phyloP scores from a whole-genome alignment of 2,888 invertebrate species.

The Orthosia gracilis region DNA sequence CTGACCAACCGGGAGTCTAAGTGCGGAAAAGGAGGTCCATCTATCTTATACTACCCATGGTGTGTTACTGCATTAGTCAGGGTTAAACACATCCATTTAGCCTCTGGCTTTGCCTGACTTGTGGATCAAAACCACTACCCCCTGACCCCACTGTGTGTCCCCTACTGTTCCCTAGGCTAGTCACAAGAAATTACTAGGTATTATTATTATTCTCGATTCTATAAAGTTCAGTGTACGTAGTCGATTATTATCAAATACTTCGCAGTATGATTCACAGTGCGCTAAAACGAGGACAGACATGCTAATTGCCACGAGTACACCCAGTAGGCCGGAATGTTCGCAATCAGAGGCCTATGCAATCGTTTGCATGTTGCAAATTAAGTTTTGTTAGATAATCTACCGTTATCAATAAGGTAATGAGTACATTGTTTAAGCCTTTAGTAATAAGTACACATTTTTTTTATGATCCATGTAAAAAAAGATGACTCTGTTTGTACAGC shows the following conservation, averaged over 20 bases:
- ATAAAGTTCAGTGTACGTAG: background rate
- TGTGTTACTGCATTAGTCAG: too few relatives aligned
- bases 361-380: background rate
- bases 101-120: too few relatives aligned
- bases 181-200: too few relatives aligned
- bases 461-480: too few relatives aligned
- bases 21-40: too few relatives aligned
- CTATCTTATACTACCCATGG: too few relatives aligned
- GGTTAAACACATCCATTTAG: too few relatives aligned
- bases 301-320: constrained; percentile 23
- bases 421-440: background rate
- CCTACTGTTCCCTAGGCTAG: too few relatives aligned
- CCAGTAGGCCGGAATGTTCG: constrained; percentile 9
- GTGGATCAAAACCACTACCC: too few relatives aligned
- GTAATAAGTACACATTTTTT: background rate
- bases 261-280: constrained; percentile 5
- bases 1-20: too few relatives aligned
- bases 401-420: constrained; percentile 4
- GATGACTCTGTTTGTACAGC: too few relatives aligned
- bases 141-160: too few relatives aligned
- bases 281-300: constrained; percentile 39
- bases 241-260: constrained; percentile 13
- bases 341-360: constrained; percentile 1
- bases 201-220: background rate
- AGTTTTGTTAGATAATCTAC: background rate